Base-by-base conservation (phyloP, 2,797 vertebrate genomes). In the Neostethus bicornis region DNA sequence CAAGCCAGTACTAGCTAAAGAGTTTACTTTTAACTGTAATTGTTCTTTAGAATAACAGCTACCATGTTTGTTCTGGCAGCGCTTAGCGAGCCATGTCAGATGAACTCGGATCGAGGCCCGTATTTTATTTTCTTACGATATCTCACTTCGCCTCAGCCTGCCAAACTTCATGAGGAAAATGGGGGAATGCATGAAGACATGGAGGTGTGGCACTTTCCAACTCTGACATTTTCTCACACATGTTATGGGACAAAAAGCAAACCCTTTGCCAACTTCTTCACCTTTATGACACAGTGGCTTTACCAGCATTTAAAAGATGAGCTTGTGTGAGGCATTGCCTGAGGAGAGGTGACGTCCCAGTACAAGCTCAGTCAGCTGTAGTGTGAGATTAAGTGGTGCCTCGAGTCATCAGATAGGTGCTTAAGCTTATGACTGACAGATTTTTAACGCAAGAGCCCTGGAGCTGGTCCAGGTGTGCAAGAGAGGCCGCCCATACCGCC, bases 1-100 rank as follows among this genome's bases (percentile, higher is more conserved):
- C 74, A 68, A 67, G 51, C 60, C 61, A 20, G 54, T 9, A 8
- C 68, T 66, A 62, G 60, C 76, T 20, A 41, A 51, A 66, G 49
- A 79, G 53, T 65, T 59, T 69, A 65, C 64, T 75, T 72, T 77
- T 70, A 82, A 73, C 66, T 73, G 46, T 75, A 70, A 87, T 86
- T 79, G 80, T 84, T 65, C 85, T 86, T 76, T 80, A 49, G 61
- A 85, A 83, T 73, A 86, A 80, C 84, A 83, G 73, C 66, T 70
- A 72, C 71, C 55, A 45, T 86, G 83, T 89, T 88, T 87, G 57
- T 70, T 80, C 77, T 87, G 85, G 84, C 84, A 81, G 51, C 52
- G 0, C 24, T 49, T 29, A 19, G 61, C 20, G 14, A 26, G 4
- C 65, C 74, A 79, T 70, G 69, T 59, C 61, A 75, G 58, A 64